These are phyloP conservation scores for Drosophila guanche DNA, from an alignment of 1,140 invertebrate species.

Conservation along the genomic window DNA sequence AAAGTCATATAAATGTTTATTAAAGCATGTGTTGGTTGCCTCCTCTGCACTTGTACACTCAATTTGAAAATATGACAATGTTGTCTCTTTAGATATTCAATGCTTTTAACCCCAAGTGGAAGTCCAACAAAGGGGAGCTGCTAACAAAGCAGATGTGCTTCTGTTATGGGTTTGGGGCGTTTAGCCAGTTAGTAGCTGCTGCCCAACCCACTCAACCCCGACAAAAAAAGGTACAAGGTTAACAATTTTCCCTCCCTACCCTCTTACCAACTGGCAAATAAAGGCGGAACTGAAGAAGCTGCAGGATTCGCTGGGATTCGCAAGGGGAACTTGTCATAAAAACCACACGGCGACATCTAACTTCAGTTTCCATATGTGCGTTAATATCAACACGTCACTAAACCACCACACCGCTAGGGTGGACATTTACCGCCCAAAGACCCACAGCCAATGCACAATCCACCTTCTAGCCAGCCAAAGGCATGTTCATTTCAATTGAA, in stretches of 20 bases:
- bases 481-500: conserved; percentile 64
- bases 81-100: conserved; percentile 75
- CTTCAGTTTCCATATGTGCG: conserved; percentile 46
- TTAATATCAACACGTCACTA: conserved; percentile 60
- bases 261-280: conserved; percentile 38
- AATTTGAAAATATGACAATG: conserved; percentile 81
- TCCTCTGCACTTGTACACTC: conserved; percentile 59
- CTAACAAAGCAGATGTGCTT: conserved; percentile 51
- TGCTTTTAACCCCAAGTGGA: conserved; percentile 68
- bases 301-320: background rate
- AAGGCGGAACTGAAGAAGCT: background rate
- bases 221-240: conserved; percentile 59
- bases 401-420: conserved; percentile 14
- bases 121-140: conserved; percentile 31
- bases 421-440: background rate
- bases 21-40: conserved; percentile 53
- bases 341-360: conserved; percentile 58
- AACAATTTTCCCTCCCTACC: conserved; percentile 52
- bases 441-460: conserved; percentile 1
- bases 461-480: background rate
- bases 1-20: conserved; percentile 79
- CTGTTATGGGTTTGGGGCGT: conserved; percentile 16
- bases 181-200: conserved; percentile 37
- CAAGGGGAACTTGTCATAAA: conserved; percentile 35
- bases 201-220: conserved; percentile 8